A percentile compares a stretch with the other conserved stretches of the same genome.
phyloP scores from a whole-genome alignment of 92 coral and sea anemone species.

The Umimayanthus chanpuru region DNA sequence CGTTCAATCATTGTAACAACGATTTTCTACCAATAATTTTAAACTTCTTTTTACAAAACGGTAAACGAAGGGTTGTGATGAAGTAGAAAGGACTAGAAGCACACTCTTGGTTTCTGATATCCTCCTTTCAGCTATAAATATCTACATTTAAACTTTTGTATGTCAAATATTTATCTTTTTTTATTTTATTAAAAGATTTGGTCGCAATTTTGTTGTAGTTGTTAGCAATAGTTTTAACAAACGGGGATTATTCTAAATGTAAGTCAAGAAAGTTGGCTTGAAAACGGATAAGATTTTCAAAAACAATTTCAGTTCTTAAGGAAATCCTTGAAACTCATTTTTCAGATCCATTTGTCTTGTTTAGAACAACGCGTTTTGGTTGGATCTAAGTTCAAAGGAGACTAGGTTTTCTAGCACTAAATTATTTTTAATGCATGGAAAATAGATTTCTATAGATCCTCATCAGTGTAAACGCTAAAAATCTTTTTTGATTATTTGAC shows the following conservation, averaged over 20 bases:
- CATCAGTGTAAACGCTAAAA: background rate
- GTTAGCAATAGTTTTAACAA: slow-evolving; percentile 3
- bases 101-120: background rate
- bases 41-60: too few relatives aligned
- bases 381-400: background rate
- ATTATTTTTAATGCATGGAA: background rate
- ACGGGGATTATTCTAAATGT: slow-evolving; percentile 1
- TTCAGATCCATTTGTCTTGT: background rate
- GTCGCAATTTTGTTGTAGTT: background rate
- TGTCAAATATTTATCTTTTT: background rate
- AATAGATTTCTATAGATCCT: background rate
- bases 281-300: background rate
- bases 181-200: background rate
- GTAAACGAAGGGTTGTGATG: too few relatives aligned
- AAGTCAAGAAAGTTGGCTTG: background rate
- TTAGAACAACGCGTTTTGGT: slow-evolving; percentile 11
- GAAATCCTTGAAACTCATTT: background rate
- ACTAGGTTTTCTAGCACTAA: background rate
- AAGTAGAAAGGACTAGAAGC: too few relatives aligned
- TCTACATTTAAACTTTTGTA: background rate
- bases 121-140: background rate
- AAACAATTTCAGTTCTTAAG: background rate
- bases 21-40: background rate
- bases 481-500: background rate
- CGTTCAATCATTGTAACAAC: background rate